Evolutionary conservation across 53 echinoderm and acorn worm species (phyloP), one percentile per base, ranked within the genome.

Genomic region (Temnopleurus reevesii): DNA sequence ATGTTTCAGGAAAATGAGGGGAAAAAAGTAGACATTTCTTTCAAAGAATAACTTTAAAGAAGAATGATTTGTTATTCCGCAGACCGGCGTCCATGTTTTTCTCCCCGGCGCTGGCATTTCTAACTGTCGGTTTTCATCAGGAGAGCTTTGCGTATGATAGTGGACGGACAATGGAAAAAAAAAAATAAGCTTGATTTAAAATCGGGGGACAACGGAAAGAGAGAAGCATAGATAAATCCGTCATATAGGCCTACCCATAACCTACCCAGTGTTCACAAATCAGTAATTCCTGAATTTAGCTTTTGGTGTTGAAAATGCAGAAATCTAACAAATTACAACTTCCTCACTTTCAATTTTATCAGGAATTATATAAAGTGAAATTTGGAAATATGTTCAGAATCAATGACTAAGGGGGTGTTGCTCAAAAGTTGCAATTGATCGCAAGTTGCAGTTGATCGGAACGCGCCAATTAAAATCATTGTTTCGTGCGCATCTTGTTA

Each of bases 101-200:
- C 31, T 80, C 30, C 15, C 45, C 28, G 15, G n/a, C 80, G 29
- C 80, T 80, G 80, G 46, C 80, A 80, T 80, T 80, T 80, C 80
- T 51, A 80, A 13, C 51, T 80, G 80, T 29, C 80, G 46, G 46
- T 49, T 49, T 47, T 80, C 46, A 80, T 80, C 51, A 80, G 12
- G 36, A 8, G 71, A n/a, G 71, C 71, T 71, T n/a, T 71, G 71
- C 35, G 38, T 71, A 38, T n/a, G n/a, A n/a, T 23, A 21, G 71
- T 41, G 7, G 21, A 23, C 41, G 23, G 71, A 41, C 41, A 19
- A n/a, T 27, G 21, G 71, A 41, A 38, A 71, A 71, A 71, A 8
- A 71, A 27, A 36, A 71, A 71, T 71, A 71, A 71, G 71, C 41
- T 41, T 38, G 36, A 71, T 71, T 71, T 71, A 41, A 38, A n/a